Evolutionary conservation across 92 coral and sea anemone species (phyloP).

Genomic region (Nematostella vectensis): DNA sequence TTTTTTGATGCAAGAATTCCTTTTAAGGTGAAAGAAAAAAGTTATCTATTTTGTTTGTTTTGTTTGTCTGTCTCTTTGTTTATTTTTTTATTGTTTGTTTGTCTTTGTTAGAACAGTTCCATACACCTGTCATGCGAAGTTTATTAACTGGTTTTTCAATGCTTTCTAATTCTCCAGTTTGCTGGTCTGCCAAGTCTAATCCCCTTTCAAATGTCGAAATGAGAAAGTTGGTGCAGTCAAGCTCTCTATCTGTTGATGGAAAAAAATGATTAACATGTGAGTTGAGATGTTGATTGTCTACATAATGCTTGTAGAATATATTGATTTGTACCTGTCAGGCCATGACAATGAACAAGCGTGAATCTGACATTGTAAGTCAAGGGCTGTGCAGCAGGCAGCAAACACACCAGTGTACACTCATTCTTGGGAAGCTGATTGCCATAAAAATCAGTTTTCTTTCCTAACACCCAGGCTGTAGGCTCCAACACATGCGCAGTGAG

Average conservation of each 20-base stretch:
- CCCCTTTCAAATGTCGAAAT: constrained; percentile 36
- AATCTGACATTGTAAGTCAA: too few relatives aligned
- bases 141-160: constrained; percentile 49
- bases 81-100: too few relatives aligned
- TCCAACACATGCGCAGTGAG: constrained; percentile 16
- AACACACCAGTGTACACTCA: too few relatives aligned
- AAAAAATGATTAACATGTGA: neutral
- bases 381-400: too few relatives aligned
- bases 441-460: constrained; percentile 17
- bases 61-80: too few relatives aligned
- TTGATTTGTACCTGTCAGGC: too few relatives aligned
- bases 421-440: constrained; percentile 33
- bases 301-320: too few relatives aligned
- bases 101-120: too few relatives aligned
- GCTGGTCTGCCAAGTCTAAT: constrained; percentile 25
- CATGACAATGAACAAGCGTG: too few relatives aligned
- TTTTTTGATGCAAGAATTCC: constrained; percentile 12
- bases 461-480: constrained; percentile 20
- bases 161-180: constrained; percentile 36
- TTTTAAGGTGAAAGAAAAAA: too few relatives aligned
- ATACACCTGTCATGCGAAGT: constrained; percentile 52
- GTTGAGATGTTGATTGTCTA: too few relatives aligned
- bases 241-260: neutral
- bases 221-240: constrained; percentile 11
- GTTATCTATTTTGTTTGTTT: too few relatives aligned